Conservation (phyloP, 2,888 invertebrate species). For the Drosophila bunnanda region DNA sequence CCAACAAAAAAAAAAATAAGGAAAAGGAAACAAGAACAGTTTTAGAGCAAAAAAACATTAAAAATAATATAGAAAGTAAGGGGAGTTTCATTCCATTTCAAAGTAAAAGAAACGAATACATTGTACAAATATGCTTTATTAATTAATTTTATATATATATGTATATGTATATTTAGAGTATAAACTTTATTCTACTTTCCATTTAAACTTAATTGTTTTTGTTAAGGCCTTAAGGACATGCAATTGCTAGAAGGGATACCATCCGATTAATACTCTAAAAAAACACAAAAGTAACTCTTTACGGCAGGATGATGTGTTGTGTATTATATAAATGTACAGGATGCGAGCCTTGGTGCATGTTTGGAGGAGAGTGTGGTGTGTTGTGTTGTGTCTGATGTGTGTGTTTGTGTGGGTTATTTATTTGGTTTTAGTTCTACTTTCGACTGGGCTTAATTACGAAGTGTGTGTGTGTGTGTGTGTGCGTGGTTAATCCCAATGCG, state of each 20-base stretch:
- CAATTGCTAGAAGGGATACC: conserved; percentile 32
- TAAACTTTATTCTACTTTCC: conserved; percentile 25
- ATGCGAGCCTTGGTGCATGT: conserved; percentile 16
- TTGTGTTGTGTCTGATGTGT: conserved; percentile 11
- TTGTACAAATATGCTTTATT: conserved; percentile 13
- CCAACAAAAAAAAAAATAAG: background rate
- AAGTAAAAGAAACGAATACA: conserved; percentile 27
- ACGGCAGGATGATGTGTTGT: conserved; percentile 26
- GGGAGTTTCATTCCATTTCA: conserved; percentile 21
- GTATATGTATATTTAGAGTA: conserved; percentile 1
- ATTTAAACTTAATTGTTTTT: conserved; percentile 4
- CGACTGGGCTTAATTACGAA: conserved; percentile 7
- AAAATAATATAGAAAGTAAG: conserved; percentile 16
- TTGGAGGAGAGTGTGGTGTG: background rate
- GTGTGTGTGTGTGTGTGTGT: conserved; percentile 1
- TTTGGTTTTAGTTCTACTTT: conserved; percentile 30
- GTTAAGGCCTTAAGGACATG: conserved; percentile 17
- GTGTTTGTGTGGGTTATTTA: conserved; percentile 10
- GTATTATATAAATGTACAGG: conserved; percentile 31
- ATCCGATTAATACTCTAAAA: conserved; percentile 23
- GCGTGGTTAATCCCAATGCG: conserved; percentile 29
- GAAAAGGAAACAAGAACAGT: conserved; percentile 9
- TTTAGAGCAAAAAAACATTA: conserved; percentile 14
- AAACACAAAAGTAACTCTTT: conserved; percentile 17
- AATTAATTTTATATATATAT: conserved; percentile 4